Conservation (phyloP, 2,888 invertebrate genomes). For the Acrobasis suavella region DNA sequence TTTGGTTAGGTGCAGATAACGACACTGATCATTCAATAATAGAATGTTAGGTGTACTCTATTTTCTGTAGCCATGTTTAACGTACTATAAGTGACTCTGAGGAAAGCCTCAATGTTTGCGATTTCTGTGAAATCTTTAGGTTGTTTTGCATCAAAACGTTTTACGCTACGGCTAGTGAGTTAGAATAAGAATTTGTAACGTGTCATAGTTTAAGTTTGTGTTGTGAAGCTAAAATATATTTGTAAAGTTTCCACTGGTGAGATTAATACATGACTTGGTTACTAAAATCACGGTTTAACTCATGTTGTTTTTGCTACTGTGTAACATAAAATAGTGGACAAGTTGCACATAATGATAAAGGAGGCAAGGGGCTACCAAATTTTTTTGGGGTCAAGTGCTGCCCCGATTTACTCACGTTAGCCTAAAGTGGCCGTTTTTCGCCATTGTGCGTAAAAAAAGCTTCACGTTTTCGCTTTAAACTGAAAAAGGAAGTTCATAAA, state of each 20-base stretch:
- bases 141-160: constrained; percentile 75
- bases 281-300: no score
- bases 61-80: constrained; percentile 7
- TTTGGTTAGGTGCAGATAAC: neutral
- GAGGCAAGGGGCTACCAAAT: no score
- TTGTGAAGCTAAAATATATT: neutral
- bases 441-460: no score
- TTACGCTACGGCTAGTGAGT: constrained; percentile 48
- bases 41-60: neutral
- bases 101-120: constrained; percentile 28
- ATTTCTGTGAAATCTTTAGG: constrained; percentile 67
- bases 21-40: neutral
- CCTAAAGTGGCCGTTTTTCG: no score
- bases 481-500: no score
- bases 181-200: constrained; percentile 26
- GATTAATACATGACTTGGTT: no score
- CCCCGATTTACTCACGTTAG: no score
- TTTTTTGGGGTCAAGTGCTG: no score
- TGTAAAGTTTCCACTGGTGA: neutral
- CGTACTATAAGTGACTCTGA: neutral
- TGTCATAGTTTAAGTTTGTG: constrained; percentile 31
- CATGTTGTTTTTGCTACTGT: no score
- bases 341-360: no score
- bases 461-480: no score
- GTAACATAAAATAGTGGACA: no score